phyloP scores from a whole-genome alignment of 2,113 vertebrate genomes.

The Nanorana parkeri region DNA sequence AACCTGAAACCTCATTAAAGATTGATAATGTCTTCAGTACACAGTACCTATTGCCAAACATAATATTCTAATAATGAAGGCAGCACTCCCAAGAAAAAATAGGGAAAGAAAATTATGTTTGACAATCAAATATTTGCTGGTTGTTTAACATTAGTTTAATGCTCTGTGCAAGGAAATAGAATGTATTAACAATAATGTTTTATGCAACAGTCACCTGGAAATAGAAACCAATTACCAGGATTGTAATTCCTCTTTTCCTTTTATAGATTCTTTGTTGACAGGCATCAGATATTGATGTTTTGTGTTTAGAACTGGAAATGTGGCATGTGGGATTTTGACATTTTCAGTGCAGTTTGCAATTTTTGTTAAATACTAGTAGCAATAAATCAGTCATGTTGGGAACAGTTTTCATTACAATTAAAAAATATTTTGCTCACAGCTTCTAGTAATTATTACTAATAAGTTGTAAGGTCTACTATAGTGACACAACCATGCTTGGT shows the following conservation, averaged over 20 bases:
- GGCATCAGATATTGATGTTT: conserved; percentile 15
- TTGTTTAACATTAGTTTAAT: conserved; percentile 23
- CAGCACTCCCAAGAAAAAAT: not conserved
- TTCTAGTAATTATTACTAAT: too few relatives aligned
- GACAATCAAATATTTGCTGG: conserved; percentile 36
- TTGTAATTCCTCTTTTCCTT: conserved; percentile 12
- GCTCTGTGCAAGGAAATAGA: not conserved
- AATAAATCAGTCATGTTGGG: not conserved
- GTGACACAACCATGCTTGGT: too few relatives aligned
- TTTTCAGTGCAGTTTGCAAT: conserved; percentile 13
- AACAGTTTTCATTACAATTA: not conserved
- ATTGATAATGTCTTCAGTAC: not conserved
- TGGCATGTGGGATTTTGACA: conserved; percentile 24
- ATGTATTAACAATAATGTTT: conserved; percentile 38
- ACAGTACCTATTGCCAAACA: not conserved
- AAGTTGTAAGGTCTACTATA: too few relatives aligned
- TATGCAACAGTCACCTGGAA: conserved; percentile 26
- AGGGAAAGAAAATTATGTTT: not conserved
- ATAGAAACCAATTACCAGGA: conserved; percentile 45
- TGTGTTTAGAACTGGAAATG: not conserved
- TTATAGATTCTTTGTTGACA: conserved; percentile 16
- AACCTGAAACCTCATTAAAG: not conserved
- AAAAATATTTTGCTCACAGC: too few relatives aligned
- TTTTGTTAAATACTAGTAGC: conserved; percentile 6
- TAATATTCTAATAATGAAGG: not conserved